A percentile compares a stretch with the other conserved stretches of the same genome.
Conservation (phyloP, 2,113 vertebrate species). For the Hepsetus odoe region DNA sequence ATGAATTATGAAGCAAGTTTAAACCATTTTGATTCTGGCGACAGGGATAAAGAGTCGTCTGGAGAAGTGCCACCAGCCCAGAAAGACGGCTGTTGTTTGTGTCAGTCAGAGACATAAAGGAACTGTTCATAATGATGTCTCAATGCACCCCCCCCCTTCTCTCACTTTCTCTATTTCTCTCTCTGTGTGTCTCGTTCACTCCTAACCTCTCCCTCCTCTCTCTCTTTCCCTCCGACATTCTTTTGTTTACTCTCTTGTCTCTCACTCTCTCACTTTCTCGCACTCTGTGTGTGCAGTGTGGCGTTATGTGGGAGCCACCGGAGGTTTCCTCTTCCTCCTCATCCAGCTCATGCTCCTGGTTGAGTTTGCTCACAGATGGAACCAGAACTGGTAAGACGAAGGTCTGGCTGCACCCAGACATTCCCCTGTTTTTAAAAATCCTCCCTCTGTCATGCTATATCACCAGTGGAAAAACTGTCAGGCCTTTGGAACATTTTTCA, state of each 20-base stretch:
- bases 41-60: background rate
- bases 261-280: background rate
- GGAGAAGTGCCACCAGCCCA: slow-evolving; percentile 12
- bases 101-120: slow-evolving; percentile 15
- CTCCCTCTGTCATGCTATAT: slow-evolving; percentile 19
- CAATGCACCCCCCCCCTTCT: background rate
- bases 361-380: slow-evolving; percentile 97
- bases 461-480: slow-evolving; percentile 28
- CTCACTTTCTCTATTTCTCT: background rate
- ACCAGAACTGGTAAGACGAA: slow-evolving; percentile 92
- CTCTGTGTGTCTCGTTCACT: too few species aligned
- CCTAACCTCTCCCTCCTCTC: background rate
- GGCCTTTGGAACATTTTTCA: slow-evolving; percentile 1
- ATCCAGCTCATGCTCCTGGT: slow-evolving; percentile 94
- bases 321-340: slow-evolving; percentile 85
- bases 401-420: background rate
- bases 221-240: background rate
- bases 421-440: slow-evolving; percentile 15
- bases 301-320: slow-evolving; percentile 86
- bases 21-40: slow-evolving; percentile 17
- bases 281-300: slow-evolving; percentile 77
- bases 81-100: slow-evolving; percentile 22
- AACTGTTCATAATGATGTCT: slow-evolving; percentile 30
- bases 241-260: background rate
- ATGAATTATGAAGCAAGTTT: background rate